Percentiles rank a stretch among this genome's conserved stretches.
Evolutionary conservation across 1,140 invertebrate genomes (phyloP).

Genomic region (Diabrotica virgifera): DNA sequence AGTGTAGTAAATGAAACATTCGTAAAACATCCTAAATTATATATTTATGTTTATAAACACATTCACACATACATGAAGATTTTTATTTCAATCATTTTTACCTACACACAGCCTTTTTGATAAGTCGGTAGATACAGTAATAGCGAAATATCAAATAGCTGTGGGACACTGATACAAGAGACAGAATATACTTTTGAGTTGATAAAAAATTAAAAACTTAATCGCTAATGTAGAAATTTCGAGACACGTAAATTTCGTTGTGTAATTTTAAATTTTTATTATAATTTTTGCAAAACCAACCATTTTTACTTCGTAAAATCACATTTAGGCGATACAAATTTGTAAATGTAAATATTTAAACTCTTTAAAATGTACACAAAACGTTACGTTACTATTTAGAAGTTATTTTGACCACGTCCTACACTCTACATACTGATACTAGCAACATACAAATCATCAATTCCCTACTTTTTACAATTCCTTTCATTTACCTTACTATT

Average conservation of each 20-base stretch:
- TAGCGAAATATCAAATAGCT: constrained; percentile 41
- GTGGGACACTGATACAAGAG: constrained; percentile 17
- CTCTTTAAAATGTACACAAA: too few relatives aligned
- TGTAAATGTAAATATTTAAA: background rate
- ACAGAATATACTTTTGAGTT: constrained; percentile 38
- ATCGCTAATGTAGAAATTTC: constrained; percentile 27
- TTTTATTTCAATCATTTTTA: constrained; percentile 27
- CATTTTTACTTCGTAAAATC: background rate
- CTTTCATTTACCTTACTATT: background rate
- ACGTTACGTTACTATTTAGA: background rate
- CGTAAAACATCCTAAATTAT: constrained; percentile 40
- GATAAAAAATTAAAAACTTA: background rate
- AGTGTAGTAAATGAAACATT: constrained; percentile 20
- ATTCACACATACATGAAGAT: constrained; percentile 45
- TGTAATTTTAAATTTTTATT: constrained; percentile 10
- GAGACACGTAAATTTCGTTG: constrained; percentile 31
- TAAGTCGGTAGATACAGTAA: constrained; percentile 33
- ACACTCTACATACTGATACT: background rate
- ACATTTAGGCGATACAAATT: background rate
- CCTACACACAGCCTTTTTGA: constrained; percentile 43
- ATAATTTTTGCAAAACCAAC: background rate
- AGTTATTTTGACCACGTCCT: constrained; percentile 2
- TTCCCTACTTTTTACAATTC: background rate
- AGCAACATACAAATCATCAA: background rate
- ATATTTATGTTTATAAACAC: constrained; percentile 47